phyloP scores from a whole-genome alignment of 2,888 invertebrate genomes.

The Papilio protenor region DNA sequence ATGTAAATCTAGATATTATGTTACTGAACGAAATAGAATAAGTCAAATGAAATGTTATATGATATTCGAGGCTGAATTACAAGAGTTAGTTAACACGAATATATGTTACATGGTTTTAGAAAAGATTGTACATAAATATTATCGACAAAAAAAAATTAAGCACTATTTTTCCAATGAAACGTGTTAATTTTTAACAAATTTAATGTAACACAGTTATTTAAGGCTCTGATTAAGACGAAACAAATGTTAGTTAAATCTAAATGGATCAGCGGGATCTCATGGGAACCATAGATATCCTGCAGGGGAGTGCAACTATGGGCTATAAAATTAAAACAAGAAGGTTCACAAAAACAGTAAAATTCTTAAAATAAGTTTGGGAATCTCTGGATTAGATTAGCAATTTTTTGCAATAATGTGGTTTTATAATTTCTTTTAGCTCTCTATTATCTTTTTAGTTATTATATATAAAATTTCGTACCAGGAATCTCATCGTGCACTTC shows the following conservation, averaged over 20 bases:
- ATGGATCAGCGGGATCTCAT: neutral
- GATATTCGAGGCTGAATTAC: constrained; percentile 11
- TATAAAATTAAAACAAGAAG: neutral
- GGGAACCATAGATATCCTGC: constrained; percentile 13
- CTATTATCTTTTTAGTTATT: constrained; percentile 46
- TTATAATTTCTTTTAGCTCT: constrained; percentile 36
- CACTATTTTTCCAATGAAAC: neutral
- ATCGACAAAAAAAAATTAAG: neutral
- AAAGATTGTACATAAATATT: neutral
- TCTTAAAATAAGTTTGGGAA: neutral
- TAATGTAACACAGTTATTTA: constrained; percentile 4
- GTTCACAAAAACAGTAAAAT: neutral
- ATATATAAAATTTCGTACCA: constrained; percentile 64
- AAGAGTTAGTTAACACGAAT: neutral
- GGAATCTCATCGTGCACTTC: constrained; percentile 84
- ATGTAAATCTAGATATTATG: neutral
- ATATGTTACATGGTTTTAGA: neutral
- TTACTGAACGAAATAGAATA: constrained; percentile 5
- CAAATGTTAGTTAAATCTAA: neutral
- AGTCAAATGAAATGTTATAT: constrained; percentile 5
- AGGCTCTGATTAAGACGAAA: constrained; percentile 8
- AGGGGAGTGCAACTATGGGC: constrained; percentile 1
- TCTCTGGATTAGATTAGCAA: neutral
- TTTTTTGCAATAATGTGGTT: neutral
- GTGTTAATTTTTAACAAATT: neutral